Base-by-base conservation (phyloP, 2,888 invertebrate genomes). In the Nymphalis urticae region DNA sequence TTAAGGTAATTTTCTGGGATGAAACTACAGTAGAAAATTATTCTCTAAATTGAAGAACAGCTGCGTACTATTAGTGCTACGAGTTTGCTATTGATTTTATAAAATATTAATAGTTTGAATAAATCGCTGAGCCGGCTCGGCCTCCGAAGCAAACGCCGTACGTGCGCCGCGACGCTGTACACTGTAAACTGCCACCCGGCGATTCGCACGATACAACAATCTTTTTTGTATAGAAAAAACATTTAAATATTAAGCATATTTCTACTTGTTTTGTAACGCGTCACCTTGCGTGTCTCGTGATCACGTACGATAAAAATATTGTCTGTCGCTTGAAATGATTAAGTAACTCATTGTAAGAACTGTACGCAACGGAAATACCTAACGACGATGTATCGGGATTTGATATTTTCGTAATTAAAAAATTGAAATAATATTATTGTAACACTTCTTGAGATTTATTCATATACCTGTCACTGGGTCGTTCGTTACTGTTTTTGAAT, bases 221-320 rank as follows among this genome's bases (percentile, higher is more conserved):
- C 51, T 13, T 42, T 65, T 65, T 51, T 66, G 51, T 60, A 51
- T 60, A 51, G 51, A 60, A 19, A 42, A 65, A 42, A 48, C 48
- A 13, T 10, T 62, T 24, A 48, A 60, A 54, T 59, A 19, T 19
- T 66, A 32, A 36, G 27, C 48, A 36, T 48, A 47, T 62, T 48
- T 56, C 48, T 42, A 54, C 48, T 32, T 27, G 48, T 62, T 48
- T 24, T 50, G 36, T 58, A 19, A 36, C 17, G 17, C 17, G n/a
- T 48, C 36, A 53, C 56, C 58, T 62, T 58, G 48, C 56, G 17
- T 36, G 13, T 62, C 42, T 56, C 48, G 47, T 48, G 32, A 42
- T 47, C 24, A 64, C 36, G 59, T 36, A 42, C 13, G 9, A 32
- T 56, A 32, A 27, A 32, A 32, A 10, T 10, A 21, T 51, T n/a